Conservation (phyloP, 1,140 invertebrate species). For the Eulimnadia texana region DNA sequence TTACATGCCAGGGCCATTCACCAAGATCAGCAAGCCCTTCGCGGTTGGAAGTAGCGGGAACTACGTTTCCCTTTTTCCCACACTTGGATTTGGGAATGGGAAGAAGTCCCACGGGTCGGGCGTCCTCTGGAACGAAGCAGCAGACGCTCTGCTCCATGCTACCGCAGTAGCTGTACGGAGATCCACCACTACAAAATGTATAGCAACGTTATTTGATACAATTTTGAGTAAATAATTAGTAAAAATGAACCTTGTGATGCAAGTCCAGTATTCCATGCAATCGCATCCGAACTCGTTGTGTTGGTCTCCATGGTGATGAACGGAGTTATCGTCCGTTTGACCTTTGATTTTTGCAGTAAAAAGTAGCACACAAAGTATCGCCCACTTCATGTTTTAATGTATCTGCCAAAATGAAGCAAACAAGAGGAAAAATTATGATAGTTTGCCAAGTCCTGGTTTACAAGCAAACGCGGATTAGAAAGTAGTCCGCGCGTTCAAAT, state of each 20-base stretch:
- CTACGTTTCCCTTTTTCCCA: constrained; percentile 26
- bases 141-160: constrained; percentile 31
- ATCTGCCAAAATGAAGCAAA: too few species aligned
- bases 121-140: constrained; percentile 28
- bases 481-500: too few species aligned
- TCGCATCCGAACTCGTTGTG: constrained; percentile 24
- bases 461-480: too few species aligned
- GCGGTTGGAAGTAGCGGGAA: constrained; percentile 17
- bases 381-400: too few species aligned
- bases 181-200: constrained; percentile 30
- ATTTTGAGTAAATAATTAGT: too few species aligned
- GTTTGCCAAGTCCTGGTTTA: too few species aligned
- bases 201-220: too few species aligned
- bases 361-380: too few species aligned
- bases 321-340: not conserved
- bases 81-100: constrained; percentile 24
- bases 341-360: too few species aligned
- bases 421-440: too few species aligned
- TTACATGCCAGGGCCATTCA: constrained; percentile 37
- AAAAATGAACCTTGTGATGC: constrained; percentile 25
- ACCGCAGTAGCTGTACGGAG: constrained; percentile 31
- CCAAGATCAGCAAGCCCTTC: constrained; percentile 29
- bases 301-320: not conserved
- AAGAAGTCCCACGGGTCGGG: constrained; percentile 25
- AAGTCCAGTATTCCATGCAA: constrained; percentile 34